A percentile compares a stretch with the other conserved stretches of the same genome.
Evolutionary conservation across 2,113 vertebrate genomes (phyloP).

Genomic region (Corythoichthys intestinalis): DNA sequence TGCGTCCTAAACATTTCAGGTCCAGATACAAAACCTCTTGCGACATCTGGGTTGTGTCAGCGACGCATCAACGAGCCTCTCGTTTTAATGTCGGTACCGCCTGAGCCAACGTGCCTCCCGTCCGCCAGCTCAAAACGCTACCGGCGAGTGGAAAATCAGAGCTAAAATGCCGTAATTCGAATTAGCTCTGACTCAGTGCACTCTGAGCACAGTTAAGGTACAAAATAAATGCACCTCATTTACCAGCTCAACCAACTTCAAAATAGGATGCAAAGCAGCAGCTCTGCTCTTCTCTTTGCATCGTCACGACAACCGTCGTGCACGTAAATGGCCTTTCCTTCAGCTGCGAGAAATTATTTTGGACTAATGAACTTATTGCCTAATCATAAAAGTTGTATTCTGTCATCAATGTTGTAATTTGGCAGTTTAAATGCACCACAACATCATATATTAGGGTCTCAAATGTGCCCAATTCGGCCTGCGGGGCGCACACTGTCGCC

Average conservation of each 20-base stretch:
- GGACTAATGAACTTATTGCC: neutral
- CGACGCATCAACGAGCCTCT: constrained; percentile 9
- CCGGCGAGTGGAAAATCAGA: constrained; percentile 3
- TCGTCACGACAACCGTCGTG: neutral
- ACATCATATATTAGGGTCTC: no score
- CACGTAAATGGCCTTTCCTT: neutral
- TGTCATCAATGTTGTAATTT: neutral
- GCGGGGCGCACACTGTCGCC: no score
- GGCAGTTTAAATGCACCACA: neutral
- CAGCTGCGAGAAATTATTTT: neutral
- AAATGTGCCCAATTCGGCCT: no score
- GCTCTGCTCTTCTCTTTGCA: neutral
- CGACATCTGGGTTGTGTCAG: constrained; percentile 3
- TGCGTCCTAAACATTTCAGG: neutral
- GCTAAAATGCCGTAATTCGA: constrained; percentile 9
- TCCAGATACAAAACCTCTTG: neutral
- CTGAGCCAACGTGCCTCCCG: neutral
- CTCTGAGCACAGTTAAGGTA: constrained; percentile 10
- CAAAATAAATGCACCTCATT: constrained; percentile 5
- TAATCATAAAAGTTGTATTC: neutral
- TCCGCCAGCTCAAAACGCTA: constrained; percentile 6
- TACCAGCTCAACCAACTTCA: neutral
- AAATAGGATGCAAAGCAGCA: neutral
- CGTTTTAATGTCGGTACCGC: neutral
- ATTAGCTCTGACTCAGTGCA: constrained; percentile 8